phyloP scores from a whole-genome alignment of 2,888 invertebrate genomes.

The Cylloceria caligata region DNA sequence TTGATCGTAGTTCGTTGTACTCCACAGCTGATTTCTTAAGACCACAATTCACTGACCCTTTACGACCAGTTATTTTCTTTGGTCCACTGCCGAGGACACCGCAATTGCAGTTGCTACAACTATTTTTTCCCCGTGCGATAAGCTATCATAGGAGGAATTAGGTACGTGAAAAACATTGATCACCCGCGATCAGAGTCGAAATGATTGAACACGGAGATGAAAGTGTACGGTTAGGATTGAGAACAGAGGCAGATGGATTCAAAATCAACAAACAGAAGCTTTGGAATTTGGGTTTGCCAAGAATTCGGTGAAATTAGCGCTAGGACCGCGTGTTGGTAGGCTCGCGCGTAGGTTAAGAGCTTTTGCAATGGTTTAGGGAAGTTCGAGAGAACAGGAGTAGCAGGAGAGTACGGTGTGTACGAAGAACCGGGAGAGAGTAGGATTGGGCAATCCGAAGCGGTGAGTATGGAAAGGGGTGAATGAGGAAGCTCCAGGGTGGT shows the following conservation, averaged over 20 bases:
- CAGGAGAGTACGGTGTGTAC: constrained; percentile 12
- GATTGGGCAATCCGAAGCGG: constrained; percentile 36
- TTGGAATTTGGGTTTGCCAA: constrained; percentile 45
- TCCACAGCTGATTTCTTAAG: too few species aligned
- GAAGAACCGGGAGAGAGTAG: constrained; percentile 38
- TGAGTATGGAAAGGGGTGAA: constrained; percentile 18
- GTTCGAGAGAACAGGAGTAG: background rate
- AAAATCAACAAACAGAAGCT: constrained; percentile 33
- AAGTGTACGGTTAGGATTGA: background rate
- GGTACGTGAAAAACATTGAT: too few species aligned
- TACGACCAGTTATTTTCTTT: too few species aligned
- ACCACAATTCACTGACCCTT: too few species aligned
- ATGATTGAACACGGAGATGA: too few species aligned
- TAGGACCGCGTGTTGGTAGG: constrained; percentile 37
- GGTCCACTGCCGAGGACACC: too few species aligned
- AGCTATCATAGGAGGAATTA: too few species aligned
- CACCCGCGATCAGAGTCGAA: too few species aligned
- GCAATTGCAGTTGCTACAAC: too few species aligned
- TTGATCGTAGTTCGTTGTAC: too few species aligned
- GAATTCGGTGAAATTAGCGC: constrained; percentile 63
- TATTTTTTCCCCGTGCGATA: too few species aligned
- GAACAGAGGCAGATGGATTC: constrained; percentile 9
- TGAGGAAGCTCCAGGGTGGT: constrained; percentile 41
- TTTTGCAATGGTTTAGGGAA: constrained; percentile 3
- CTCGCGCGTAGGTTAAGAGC: constrained; percentile 14